Base-by-base conservation (phyloP, 1,140 invertebrate genomes). In the Uloborus diversus region DNA sequence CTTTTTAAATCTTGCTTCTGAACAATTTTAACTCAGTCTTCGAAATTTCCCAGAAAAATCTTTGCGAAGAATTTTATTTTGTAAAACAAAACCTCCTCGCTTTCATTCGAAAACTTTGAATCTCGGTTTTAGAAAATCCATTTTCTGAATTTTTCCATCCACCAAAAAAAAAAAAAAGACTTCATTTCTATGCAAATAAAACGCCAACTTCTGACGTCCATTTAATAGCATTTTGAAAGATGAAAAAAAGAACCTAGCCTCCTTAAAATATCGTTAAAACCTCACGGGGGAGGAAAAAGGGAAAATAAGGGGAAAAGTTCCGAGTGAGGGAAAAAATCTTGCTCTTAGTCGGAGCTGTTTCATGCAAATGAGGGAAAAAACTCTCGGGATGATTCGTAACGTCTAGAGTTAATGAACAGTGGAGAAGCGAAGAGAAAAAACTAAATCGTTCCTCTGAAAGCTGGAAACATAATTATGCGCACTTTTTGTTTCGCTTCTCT, bases 121-220 rank as follows among this genome's bases (percentile, higher is more conserved):
- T n/a, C n/a, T n/a, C n/a, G n/a, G n/a, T n/a, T n/a, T n/a, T n/a
- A n/a, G n/a, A n/a, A n/a, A n/a, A n/a, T n/a, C n/a, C n/a, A n/a
- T n/a, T n/a, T n/a, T n/a, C n/a, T n/a, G n/a, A n/a, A n/a, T n/a
- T n/a, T n/a, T n/a, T n/a, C n/a, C n/a, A n/a, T n/a, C n/a, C n/a
- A n/a, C n/a, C n/a, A n/a, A n/a, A n/a, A n/a, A n/a, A n/a, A n/a
- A n/a, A n/a, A n/a, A n/a, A n/a, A n/a, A 51, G 59, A 49, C 37
- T 75, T 75, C 47, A 75, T 75, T 75, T 75, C 57, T 30, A 64
- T 75, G 59, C 42, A 75, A 75, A 75, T 75, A 61, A 75, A 75
- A 59, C 51, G 59, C 28, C 1, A 64, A 51, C 62, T 33, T 75
- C 30, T 35, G 30, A 51, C 42, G 37, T 75, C 37, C 27, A 53